A percentile compares a stretch with the other conserved stretches of the same genome.
Evolutionary conservation across 2,888 invertebrate genomes (phyloP).

Genomic region (Andrena camellia): DNA sequence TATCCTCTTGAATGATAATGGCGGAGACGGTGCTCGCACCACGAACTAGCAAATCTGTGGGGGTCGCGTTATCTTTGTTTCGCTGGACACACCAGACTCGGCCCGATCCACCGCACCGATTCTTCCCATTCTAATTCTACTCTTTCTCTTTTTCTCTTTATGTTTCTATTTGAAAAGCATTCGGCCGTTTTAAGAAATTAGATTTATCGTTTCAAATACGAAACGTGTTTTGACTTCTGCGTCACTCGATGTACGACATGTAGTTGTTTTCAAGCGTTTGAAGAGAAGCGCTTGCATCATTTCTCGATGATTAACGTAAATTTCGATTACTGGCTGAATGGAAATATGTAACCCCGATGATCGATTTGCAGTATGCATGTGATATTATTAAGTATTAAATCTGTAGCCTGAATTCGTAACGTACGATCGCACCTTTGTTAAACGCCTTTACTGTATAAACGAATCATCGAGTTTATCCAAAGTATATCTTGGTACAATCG

Average conservation of each 20-base stretch:
- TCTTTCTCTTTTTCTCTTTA: neutral
- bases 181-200: neutral
- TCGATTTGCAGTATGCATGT: neutral
- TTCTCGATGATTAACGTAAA: neutral
- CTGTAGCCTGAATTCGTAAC: neutral
- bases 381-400: slow-evolving; percentile 8
- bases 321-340: neutral
- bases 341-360: neutral
- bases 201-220: slow-evolving; percentile 17
- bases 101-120: neutral
- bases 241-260: slow-evolving; percentile 39
- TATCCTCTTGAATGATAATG: slow-evolving; percentile 64
- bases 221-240: slow-evolving; percentile 51
- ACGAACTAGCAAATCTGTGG: slow-evolving; percentile 38
- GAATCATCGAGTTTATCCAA: slow-evolving; percentile 1
- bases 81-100: neutral
- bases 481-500: neutral
- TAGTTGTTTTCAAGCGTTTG: slow-evolving; percentile 20
- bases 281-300: slow-evolving; percentile 4
- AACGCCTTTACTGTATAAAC: slow-evolving; percentile 17
- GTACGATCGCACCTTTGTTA: neutral
- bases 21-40: slow-evolving; percentile 54
- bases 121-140: neutral
- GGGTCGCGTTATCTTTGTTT: slow-evolving; percentile 37
- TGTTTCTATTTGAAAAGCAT: neutral